Base-by-base conservation (phyloP, 2,888 invertebrate genomes). In the Synergus japonicus region DNA sequence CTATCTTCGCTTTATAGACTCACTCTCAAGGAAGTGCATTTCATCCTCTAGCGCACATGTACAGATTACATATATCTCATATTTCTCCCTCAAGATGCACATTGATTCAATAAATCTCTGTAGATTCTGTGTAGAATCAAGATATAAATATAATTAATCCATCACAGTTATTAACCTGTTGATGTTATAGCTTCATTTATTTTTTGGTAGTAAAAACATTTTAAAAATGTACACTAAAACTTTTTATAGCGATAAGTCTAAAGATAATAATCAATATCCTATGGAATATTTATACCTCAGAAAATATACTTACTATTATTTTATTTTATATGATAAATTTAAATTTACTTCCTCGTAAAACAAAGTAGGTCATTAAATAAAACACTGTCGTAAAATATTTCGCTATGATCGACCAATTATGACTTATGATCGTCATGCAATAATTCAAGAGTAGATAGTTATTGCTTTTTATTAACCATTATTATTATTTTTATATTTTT, bases 381-480 rank as follows among this genome's bases (percentile, higher is more conserved):
- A 73, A 73, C 64, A 37, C 49, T 46, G 29, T 29, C 46, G 29
- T 73, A 54, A 73, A 73, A 37, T 73, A 73, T 54, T n/a, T 54
- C n/a, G 54, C 49, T 73, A 49, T 29, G 9, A 15, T 29, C 8
- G 15, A 49, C 29, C 49, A 2, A 69, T 69, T 49, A 46, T 15
- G 46, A 44, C 46, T 69, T 69, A 5, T 37, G 44, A 22, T 46
- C 46, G 29, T 64, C 29, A 41, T 37, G 64, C 64, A 64, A 64
- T 29, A 69, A 46, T 69, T 46, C 29, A 15, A n/a, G 46, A 69
- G 29, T 29, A 29, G 22, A 2, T 46, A 44, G 22, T 69, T 69
- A 46, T 13, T 46, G 8, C 67, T 41, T 69, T 69, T 69, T 46
- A 69, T 46, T n/a, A 22, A 49, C 44, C 46, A 22, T 29, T 22